A percentile compares a stretch with the other conserved stretches of the same genome.
phyloP scores from a whole-genome alignment of 1,140 invertebrate species.

The Drosophila sp. region DNA sequence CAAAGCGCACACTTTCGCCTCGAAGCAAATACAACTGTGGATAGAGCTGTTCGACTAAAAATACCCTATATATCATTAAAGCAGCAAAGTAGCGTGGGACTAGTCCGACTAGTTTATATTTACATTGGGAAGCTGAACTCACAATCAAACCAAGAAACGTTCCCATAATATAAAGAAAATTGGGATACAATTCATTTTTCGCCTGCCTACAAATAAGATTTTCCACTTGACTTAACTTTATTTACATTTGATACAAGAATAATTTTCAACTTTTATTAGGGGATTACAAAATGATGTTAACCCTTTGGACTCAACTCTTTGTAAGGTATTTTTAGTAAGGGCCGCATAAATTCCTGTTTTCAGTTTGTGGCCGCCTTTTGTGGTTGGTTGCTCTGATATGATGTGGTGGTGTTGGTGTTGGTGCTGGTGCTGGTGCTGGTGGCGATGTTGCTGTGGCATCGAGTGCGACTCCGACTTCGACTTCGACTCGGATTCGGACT shows the following conservation, averaged over 20 bases:
- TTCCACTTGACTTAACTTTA: neutral
- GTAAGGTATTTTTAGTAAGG: conserved; percentile 29
- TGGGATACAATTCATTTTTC: too few relatives aligned
- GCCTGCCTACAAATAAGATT: neutral
- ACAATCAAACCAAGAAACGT: too few relatives aligned
- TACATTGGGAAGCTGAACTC: too few relatives aligned
- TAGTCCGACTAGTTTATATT: too few relatives aligned
- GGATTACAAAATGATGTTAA: neutral
- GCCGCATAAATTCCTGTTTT: conserved; percentile 70
- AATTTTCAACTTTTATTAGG: neutral
- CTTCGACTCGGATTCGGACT: conserved; percentile 32
- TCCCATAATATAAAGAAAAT: too few relatives aligned
- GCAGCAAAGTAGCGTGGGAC: too few relatives aligned
- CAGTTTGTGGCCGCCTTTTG: conserved; percentile 40
- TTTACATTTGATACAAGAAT: neutral
- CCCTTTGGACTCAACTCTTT: neutral
- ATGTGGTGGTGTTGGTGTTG: conserved; percentile 24
- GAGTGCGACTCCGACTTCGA: conserved; percentile 48
- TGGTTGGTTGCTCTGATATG: conserved; percentile 27
- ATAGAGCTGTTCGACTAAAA: neutral
- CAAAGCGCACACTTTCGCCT: conserved; percentile 73
- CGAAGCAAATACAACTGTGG: conserved; percentile 55
- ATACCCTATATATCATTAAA: conserved; percentile 14
- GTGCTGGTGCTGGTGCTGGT: conserved; percentile 54
- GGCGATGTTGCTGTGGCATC: conserved; percentile 28